phyloP scores from a whole-genome alignment of 2,888 invertebrate species.

The Dynastes maya region DNA sequence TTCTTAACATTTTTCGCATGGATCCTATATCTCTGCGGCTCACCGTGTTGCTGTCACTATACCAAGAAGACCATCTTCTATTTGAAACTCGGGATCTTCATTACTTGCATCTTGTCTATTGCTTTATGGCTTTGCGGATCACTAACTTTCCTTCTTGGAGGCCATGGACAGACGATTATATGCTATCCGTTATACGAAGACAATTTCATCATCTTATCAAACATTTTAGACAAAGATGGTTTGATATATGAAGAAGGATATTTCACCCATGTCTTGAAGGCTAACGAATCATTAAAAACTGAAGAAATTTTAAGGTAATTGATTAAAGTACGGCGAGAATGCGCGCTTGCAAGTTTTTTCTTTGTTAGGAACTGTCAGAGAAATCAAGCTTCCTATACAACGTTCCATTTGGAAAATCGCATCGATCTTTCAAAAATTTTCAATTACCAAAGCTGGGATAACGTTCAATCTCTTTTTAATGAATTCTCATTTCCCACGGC shows the following conservation, averaged over 20 bases:
- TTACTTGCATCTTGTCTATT: constrained; percentile 29
- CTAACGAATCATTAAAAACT: constrained; percentile 40
- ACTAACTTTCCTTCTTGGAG: constrained; percentile 40
- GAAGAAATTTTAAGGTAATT: constrained; percentile 41
- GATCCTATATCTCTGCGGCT: constrained; percentile 46
- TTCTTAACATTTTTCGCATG: constrained; percentile 42
- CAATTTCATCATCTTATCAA: constrained; percentile 38
- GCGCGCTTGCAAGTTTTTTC: too few species aligned
- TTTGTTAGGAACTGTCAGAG: constrained; percentile 39
- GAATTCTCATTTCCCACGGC: constrained; percentile 26
- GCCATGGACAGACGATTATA: constrained; percentile 46
- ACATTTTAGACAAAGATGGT: constrained; percentile 44
- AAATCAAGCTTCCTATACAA: constrained; percentile 45
- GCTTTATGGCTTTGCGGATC: constrained; percentile 47
- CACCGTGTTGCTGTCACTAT: constrained; percentile 46
- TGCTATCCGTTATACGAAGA: constrained; percentile 48
- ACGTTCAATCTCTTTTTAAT: constrained; percentile 23
- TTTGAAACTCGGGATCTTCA: constrained; percentile 26
- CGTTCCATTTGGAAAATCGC: constrained; percentile 47
- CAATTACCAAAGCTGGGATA: constrained; percentile 49
- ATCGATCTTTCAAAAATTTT: constrained; percentile 37
- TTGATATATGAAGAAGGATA: constrained; percentile 43
- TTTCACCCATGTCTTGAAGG: constrained; percentile 35
- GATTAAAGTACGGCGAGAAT: too few species aligned
- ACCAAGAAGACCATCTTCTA: constrained; percentile 38